Base-by-base conservation (phyloP, 2,113 vertebrate genomes). In the Dicaeum eximium region DNA sequence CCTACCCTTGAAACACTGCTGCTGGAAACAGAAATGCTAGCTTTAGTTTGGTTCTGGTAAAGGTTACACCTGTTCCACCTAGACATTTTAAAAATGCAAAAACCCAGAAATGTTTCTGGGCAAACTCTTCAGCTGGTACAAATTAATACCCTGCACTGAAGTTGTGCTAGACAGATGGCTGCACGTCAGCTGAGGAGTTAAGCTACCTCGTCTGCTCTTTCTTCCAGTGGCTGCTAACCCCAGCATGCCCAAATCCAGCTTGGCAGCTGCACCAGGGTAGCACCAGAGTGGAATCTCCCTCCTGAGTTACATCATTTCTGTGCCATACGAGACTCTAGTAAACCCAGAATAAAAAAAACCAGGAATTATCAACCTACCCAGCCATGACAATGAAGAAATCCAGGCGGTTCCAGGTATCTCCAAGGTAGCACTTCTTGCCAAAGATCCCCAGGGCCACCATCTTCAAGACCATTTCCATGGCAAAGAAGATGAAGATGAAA, bases 341-440 rank as follows among this genome's bases (percentile, higher is more conserved):
- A 85, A 87, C 15, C n/a, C 15, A 57, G n/a, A 91, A 57, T 8
- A 71, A 80, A 91, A 6, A 84, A 75, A 35, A 2, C 5, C 33
- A n/a, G 30, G 91, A 62, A 35, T 4, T 54, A 35, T 45, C 8
- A 20, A 97, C 98, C 95, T 98, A 99, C 99, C 99, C 99, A 42
- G 99, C 99, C 99, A 99, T 99, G 86, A 99, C 99, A 56, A 99
- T 99, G 88, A 99, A 99, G 98, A 99, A 99, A 85, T 99, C 99
- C 98, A 99, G 97, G 13, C 99, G 98, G 96, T 99, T 99, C 99
- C 99, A 99, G 1, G 99, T 99, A 97, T 99, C 99, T 42, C 99
- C 99, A 20, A 99, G 98, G 97, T 99, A 99, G 97, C 99, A 99
- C 80, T 99, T 99, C 50, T 98, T 98, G 33, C 99, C 99, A 45